These are phyloP conservation scores for Cephonodes hylas DNA, from an alignment of 2,888 invertebrate species.

Conservation along the genomic window DNA sequence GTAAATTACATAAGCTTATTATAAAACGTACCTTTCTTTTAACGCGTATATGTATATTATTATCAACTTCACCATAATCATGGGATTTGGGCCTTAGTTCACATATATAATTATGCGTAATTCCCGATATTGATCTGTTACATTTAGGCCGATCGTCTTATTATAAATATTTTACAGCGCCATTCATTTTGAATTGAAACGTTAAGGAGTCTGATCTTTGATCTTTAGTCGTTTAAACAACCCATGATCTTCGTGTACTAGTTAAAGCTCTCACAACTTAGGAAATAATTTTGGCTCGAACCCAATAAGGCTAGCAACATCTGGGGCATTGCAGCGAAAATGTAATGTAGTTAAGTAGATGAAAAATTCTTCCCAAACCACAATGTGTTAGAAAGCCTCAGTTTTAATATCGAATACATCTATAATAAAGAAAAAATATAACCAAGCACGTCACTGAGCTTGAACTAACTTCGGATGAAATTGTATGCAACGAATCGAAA, in stretches of 20 bases:
- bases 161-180: neutral
- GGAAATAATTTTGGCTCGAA: neutral
- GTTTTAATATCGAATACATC: neutral
- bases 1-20: too few species aligned
- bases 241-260: neutral
- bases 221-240: neutral
- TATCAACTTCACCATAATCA: too few species aligned
- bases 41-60: too few species aligned
- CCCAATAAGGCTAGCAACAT: neutral
- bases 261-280: neutral
- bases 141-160: neutral
- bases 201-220: neutral
- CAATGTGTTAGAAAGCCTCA: neutral
- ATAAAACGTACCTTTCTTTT: too few species aligned
- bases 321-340: conserved; percentile 2
- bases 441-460: too few species aligned
- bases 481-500: too few species aligned
- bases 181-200: neutral
- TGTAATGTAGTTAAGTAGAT: neutral
- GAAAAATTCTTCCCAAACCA: neutral
- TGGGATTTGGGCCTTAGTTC: too few species aligned
- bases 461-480: too few species aligned
- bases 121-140: too few species aligned
- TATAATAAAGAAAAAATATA: neutral
- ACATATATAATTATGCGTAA: too few species aligned